Evolutionary conservation across 2,888 invertebrate genomes (phyloP).

Genomic region (Hesperia comma): DNA sequence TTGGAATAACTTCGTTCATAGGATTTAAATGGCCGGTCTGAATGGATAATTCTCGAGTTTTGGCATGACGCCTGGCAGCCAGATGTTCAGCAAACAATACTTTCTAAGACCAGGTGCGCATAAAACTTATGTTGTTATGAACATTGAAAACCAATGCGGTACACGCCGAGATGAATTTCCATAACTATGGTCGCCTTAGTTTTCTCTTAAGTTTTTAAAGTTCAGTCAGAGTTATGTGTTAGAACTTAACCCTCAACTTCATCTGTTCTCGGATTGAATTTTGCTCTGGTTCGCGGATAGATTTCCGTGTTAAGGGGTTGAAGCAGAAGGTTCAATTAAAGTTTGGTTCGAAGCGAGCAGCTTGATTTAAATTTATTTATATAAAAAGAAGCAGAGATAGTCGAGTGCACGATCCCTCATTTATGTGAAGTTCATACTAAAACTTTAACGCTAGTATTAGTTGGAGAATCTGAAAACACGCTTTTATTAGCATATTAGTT

Average conservation of each 20-base stretch:
- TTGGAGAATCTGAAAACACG: too few relatives aligned
- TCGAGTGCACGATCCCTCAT: too few relatives aligned
- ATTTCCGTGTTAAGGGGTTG: too few relatives aligned
- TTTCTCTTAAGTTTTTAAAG: neutral
- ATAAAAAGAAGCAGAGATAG: too few relatives aligned
- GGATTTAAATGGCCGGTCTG: neutral
- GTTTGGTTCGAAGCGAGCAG: too few relatives aligned
- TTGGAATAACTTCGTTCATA: neutral
- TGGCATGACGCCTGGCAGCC: slow-evolving; percentile 23
- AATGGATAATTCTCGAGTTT: slow-evolving; percentile 4
- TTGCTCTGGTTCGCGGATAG: too few relatives aligned
- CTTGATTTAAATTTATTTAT: too few relatives aligned
- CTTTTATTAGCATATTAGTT: too few relatives aligned
- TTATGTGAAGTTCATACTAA: too few relatives aligned
- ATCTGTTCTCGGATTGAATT: too few relatives aligned
- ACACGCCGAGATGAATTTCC: neutral
- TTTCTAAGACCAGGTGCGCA: slow-evolving; percentile 11
- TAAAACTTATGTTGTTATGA: slow-evolving; percentile 17
- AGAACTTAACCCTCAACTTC: neutral
- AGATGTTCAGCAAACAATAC: slow-evolving; percentile 17
- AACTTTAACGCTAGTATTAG: too few relatives aligned
- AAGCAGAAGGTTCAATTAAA: too few relatives aligned
- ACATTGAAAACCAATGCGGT: neutral
- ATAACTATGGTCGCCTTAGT: neutral
- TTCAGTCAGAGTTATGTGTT: neutral